Evolutionary conservation across 2,113 vertebrate species (phyloP).

Genomic region (Seriola dumerili): DNA sequence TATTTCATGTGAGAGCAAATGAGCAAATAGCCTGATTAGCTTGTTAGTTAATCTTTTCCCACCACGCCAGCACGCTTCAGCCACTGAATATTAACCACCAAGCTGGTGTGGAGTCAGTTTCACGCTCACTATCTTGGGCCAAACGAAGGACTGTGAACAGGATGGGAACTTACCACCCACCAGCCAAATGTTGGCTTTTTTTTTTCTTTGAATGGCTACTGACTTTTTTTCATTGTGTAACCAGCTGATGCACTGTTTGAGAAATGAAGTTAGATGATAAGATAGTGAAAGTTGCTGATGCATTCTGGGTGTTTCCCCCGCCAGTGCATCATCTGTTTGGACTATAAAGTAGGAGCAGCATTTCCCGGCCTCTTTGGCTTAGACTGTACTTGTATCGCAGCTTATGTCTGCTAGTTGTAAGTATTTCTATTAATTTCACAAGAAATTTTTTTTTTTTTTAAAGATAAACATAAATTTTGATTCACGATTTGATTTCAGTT

Average conservation of each 20-base stretch:
- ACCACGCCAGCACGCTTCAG: neutral
- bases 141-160: constrained; percentile 1
- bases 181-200: constrained; percentile 32
- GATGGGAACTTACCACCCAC: constrained; percentile 56
- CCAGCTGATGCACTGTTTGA: neutral
- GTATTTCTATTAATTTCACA: too few relatives aligned
- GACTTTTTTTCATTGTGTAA: neutral
- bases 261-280: neutral
- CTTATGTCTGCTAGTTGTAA: too few relatives aligned
- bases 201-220: neutral
- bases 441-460: too few relatives aligned
- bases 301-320: neutral
- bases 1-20: neutral
- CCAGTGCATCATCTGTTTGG: neutral
- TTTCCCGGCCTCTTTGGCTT: too few relatives aligned
- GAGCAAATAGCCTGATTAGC: neutral
- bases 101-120: constrained; percentile 14
- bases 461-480: too few relatives aligned
- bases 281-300: neutral
- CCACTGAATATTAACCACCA: constrained; percentile 21
- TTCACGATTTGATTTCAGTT: too few relatives aligned
- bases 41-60: neutral
- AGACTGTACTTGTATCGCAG: too few relatives aligned
- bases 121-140: constrained; percentile 16
- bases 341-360: neutral